Evolutionary conservation across 1,140 invertebrate genomes (phyloP).

Genomic region (Drosophila rhopaloa): DNA sequence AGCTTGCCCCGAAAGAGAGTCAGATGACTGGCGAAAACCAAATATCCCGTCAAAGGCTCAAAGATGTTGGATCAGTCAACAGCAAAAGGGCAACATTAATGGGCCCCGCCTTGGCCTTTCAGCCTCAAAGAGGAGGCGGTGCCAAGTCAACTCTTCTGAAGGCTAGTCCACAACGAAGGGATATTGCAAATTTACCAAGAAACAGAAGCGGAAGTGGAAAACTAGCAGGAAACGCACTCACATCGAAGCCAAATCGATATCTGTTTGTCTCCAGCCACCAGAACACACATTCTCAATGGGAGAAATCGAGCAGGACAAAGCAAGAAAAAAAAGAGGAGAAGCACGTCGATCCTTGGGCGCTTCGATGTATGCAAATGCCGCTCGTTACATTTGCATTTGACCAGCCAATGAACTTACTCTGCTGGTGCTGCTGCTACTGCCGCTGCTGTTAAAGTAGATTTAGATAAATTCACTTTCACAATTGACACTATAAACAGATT

Average conservation of each 20-base stretch:
- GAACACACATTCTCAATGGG: slow-evolving; percentile 11
- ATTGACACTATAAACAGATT: slow-evolving; percentile 81
- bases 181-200: slow-evolving; percentile 73
- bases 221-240: slow-evolving; percentile 44
- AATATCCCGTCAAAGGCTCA: slow-evolving; percentile 30
- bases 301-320: slow-evolving; percentile 8
- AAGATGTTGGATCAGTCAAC: slow-evolving; percentile 25
- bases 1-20: slow-evolving; percentile 1
- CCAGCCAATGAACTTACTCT: slow-evolving; percentile 41
- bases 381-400: slow-evolving; percentile 70
- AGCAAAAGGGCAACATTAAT: slow-evolving; percentile 18
- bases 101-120: not conserved
- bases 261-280: slow-evolving; percentile 35
- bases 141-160: slow-evolving; percentile 15
- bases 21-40: slow-evolving; percentile 23
- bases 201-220: slow-evolving; percentile 71
- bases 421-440: slow-evolving; percentile 3
- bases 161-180: slow-evolving; percentile 33
- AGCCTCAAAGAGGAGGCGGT: not conserved
- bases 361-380: slow-evolving; percentile 68
- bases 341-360: not conserved
- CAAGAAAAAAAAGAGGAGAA: not conserved
- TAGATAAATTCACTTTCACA: slow-evolving; percentile 76
- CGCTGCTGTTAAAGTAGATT: slow-evolving; percentile 58
- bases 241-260: slow-evolving; percentile 64